Percentiles rank a stretch among this genome's conserved stretches.
Evolutionary conservation across 2,113 vertebrate genomes (phyloP).

Genomic region (Calonectris borealis): DNA sequence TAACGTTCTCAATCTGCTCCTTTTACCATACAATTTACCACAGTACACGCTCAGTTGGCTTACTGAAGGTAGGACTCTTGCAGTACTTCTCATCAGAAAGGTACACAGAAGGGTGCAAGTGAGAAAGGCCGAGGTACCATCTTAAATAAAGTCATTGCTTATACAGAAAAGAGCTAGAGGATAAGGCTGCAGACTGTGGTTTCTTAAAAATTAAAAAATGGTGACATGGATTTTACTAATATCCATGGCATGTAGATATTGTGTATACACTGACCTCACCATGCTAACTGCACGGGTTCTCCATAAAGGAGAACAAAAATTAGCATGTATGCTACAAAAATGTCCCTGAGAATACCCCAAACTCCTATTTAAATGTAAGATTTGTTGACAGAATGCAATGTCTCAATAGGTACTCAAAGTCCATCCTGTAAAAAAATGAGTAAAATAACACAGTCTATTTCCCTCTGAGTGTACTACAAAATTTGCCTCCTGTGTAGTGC

Average conservation of each 20-base stretch:
- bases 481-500: background rate
- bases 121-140: background rate
- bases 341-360: background rate
- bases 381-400: background rate
- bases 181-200: background rate
- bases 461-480: background rate
- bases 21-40: no score
- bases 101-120: no score
- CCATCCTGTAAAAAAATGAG: background rate
- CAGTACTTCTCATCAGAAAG: background rate
- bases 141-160: background rate
- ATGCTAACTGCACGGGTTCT: background rate
- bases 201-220: background rate
- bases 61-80: no score
- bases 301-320: background rate
- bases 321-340: background rate
- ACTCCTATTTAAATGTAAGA: background rate
- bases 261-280: background rate
- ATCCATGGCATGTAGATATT: background rate
- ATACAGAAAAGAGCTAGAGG: background rate
- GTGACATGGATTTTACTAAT: background rate
- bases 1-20: background rate
- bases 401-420: background rate
- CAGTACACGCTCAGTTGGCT: rapidly evolving
- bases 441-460: background rate